phyloP scores from a whole-genome alignment of 2,113 vertebrate genomes.

The Miniopterus natalensis region DNA sequence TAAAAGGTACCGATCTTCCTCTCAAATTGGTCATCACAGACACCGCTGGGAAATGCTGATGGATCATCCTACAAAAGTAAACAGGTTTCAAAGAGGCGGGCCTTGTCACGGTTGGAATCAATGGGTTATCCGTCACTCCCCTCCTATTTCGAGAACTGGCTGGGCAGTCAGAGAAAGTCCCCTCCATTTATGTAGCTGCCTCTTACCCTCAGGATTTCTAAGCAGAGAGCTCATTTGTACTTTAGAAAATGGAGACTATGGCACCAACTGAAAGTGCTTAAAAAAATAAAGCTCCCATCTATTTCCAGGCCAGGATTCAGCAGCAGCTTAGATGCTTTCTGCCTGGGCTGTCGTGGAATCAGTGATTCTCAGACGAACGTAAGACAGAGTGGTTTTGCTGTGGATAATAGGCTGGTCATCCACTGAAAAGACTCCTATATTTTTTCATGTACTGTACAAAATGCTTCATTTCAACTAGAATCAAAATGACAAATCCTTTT shows the following conservation, averaged over 20 bases:
- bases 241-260: conserved; percentile 73
- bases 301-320: conserved; percentile 30
- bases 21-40: not conserved
- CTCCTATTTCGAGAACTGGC: not conserved
- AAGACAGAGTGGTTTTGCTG: conserved; percentile 72
- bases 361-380: conserved; percentile 72
- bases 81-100: conserved; percentile 47
- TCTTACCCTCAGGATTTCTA: conserved; percentile 72
- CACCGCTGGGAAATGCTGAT: not conserved
- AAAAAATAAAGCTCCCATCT: conserved; percentile 60
- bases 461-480: conserved; percentile 73
- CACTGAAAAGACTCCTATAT: conserved; percentile 69
- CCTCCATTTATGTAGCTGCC: conserved; percentile 40
- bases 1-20: conserved; percentile 52
- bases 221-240: conserved; percentile 68
- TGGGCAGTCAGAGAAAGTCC: not conserved
- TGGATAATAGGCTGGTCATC: conserved; percentile 77
- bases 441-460: conserved; percentile 79
- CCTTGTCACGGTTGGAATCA: not conserved
- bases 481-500: conserved; percentile 80
- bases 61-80: conserved; percentile 28
- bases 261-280: conserved; percentile 60
- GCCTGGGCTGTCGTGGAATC: conserved; percentile 42
- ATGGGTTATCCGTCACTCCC: not conserved
- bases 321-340: conserved; percentile 7